phyloP scores from a whole-genome alignment of 35 echinoderm and acorn worm genomes.

The Ptychodera flava region DNA sequence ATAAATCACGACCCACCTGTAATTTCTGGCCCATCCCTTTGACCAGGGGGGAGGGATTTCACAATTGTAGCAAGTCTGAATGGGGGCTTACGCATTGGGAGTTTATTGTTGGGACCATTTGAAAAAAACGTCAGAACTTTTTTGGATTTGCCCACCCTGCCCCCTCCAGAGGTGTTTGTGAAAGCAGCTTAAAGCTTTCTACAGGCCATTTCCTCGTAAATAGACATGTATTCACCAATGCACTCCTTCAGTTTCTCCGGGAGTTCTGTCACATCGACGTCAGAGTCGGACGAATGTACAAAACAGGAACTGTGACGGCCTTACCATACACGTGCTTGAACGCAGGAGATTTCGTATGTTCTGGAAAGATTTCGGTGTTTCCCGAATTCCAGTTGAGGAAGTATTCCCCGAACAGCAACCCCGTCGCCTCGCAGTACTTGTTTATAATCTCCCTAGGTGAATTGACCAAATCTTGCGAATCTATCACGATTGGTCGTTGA shows the following conservation, averaged over 20 bases:
- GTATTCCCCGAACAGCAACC: neutral
- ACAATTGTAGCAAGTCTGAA: too few relatives aligned
- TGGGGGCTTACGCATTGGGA: too few relatives aligned
- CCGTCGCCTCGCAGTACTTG: neutral
- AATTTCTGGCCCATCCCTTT: too few relatives aligned
- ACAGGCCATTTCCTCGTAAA: neutral
- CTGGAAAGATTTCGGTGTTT: neutral
- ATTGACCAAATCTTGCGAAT: neutral
- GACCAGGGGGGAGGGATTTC: too few relatives aligned
- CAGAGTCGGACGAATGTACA: neutral
- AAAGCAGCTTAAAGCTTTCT: neutral
- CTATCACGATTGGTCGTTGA: neutral
- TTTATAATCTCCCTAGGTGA: neutral
- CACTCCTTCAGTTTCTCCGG: neutral
- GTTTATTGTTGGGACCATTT: too few relatives aligned
- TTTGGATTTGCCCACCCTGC: too few relatives aligned
- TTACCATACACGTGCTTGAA: neutral
- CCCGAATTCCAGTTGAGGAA: neutral
- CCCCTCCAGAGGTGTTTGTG: too few relatives aligned
- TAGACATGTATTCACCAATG: neutral
- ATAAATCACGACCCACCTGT: too few relatives aligned
- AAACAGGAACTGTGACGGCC: neutral
- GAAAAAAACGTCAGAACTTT: too few relatives aligned
- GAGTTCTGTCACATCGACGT: neutral
- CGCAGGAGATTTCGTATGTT: neutral